Conservation (phyloP, 2,113 vertebrate genomes). For the Bucco capensis region DNA sequence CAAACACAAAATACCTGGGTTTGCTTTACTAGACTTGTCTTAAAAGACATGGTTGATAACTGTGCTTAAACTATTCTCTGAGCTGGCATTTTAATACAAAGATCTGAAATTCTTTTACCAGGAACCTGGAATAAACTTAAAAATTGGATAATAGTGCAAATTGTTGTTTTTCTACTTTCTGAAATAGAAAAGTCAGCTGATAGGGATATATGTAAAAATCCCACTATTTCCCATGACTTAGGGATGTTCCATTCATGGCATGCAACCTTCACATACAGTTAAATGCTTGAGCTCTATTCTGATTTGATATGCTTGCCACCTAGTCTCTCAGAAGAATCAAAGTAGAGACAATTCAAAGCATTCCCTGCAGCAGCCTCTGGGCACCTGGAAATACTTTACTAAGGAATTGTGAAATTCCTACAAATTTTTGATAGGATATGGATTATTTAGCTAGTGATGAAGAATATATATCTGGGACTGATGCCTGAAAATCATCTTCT, state of each 20-base stretch:
- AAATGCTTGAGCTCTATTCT: background rate
- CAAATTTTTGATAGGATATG: background rate
- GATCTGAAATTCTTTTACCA: background rate
- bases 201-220: background rate
- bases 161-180: background rate
- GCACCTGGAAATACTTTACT: background rate
- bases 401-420: background rate
- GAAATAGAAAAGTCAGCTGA: background rate
- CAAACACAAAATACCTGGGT: background rate
- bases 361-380: background rate
- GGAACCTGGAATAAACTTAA: background rate
- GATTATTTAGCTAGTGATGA: background rate
- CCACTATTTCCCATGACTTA: background rate
- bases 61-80: background rate
- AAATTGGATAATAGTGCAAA: background rate
- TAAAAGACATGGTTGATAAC: background rate
- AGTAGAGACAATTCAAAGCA: conserved; percentile 1
- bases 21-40: background rate
- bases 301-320: background rate
- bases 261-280: background rate
- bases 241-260: background rate
- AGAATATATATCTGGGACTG: background rate
- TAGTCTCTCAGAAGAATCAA: background rate
- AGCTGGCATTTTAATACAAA: background rate
- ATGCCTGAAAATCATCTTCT: background rate